Base-by-base conservation (phyloP, 2,888 invertebrate species). In the Aporophyla lueneburgensis region DNA sequence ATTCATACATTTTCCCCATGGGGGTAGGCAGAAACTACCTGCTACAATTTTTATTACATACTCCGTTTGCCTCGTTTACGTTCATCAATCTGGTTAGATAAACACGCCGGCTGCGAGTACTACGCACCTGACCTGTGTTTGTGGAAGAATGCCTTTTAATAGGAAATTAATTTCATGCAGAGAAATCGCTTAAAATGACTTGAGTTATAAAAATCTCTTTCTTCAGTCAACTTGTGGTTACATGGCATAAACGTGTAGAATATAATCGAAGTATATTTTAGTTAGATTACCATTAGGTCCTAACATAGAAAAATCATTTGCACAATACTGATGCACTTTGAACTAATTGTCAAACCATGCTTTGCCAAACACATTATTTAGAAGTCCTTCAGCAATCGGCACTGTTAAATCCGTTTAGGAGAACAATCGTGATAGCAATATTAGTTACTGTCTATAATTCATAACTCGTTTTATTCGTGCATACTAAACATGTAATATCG, bases 401-500 rank as follows among this genome's bases (percentile, higher is more conserved):
- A 27, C 21, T 33, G 5, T 58, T 54, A 56, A 54, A 62, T 54
- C 71, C 43, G 24, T 54, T 84, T 62, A 59, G 67, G 82, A 59
- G 21, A 68, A 80, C 67, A 80, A 63, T 68, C 40, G 59, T 66
- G 43, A 54, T 56, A 33, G 14, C 33, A 80, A 67, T 16, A 62
- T 62, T 61, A 79, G 0, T 5, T 21, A 51, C 9, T 58, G 61
- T 63, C 27, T 58, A 78, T 79, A 79, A 86, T 86, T 86, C 79
- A 87, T 81, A 62, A 72, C 68, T 65, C 67, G 54, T 81, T 71
- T 65, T 74, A 79, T 81, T 66, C 53, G 40, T 74, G 76, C 72
- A 72, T 78, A 67, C 71, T 59, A 74, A 69, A 80, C 24, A 24
- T 70, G 9, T 53, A 53, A 69, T 53, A 68, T 83, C 70, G 76